Evolutionary conservation across 2,113 vertebrate species (phyloP).

Genomic region (Perccottus glenii): DNA sequence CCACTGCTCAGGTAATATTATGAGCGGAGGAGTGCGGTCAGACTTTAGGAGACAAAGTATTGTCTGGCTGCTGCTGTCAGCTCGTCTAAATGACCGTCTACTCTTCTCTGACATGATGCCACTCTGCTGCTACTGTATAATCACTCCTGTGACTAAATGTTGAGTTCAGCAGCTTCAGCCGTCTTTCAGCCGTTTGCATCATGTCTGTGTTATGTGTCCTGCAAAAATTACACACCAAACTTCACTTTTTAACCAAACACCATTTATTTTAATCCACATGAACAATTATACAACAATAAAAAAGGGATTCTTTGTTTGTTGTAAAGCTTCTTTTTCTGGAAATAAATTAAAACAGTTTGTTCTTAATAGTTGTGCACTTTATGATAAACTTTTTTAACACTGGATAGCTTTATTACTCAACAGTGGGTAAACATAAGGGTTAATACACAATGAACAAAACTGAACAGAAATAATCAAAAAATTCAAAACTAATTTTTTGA

Average conservation of each 20-base stretch:
- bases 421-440: too few species aligned
- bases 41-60: conserved; percentile 1
- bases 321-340: too few species aligned
- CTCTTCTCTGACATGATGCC: not conserved
- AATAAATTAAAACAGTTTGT: too few species aligned
- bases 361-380: too few species aligned
- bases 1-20: not conserved
- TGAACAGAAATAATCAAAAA: too few species aligned
- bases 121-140: not conserved
- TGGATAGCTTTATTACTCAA: too few species aligned
- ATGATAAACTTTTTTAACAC: too few species aligned
- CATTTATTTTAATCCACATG: not conserved
- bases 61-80: conserved; percentile 5
- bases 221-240: conserved; percentile 4
- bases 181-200: conserved; percentile 18
- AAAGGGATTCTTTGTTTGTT: too few species aligned
- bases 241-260: not conserved
- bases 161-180: conserved; percentile 6
- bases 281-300: too few species aligned
- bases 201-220: conserved; percentile 2
- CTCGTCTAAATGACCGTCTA: not conserved
- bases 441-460: too few species aligned
- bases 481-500: not conserved
- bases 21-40: not conserved
- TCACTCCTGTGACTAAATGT: conserved; percentile 9